phyloP scores from a whole-genome alignment of 2,797 vertebrate genomes.

The Perodicticus potto region DNA sequence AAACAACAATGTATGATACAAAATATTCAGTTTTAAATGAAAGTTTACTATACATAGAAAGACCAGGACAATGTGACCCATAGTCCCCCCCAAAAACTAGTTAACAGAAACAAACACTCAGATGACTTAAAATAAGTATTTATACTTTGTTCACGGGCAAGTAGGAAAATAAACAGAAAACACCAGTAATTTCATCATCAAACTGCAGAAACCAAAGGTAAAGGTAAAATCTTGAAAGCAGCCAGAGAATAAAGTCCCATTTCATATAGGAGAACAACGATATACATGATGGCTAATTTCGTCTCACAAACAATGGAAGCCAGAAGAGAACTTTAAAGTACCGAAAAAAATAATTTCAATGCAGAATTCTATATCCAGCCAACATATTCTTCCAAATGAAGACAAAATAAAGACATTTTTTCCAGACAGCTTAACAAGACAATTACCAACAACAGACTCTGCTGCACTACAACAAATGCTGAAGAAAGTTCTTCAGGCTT shows the following conservation, averaged over 20 bases:
- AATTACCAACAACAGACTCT: not conserved
- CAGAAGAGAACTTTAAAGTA: not conserved
- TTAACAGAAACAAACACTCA: not conserved
- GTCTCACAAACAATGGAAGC: not conserved
- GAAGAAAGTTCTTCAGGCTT: not conserved
- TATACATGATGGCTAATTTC: not conserved
- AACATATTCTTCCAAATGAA: not conserved
- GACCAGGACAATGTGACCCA: not conserved
- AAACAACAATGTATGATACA: not conserved
- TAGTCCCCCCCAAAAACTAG: not conserved
- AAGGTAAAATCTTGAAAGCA: not conserved
- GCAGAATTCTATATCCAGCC: not conserved
- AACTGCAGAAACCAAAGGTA: not conserved
- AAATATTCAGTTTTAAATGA: not conserved
- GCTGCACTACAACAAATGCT: not conserved
- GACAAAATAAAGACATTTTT: not conserved
- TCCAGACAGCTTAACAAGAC: not conserved
- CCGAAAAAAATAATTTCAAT: not conserved
- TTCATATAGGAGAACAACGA: not conserved
- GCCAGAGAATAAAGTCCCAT: not conserved
- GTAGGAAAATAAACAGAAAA: not conserved
- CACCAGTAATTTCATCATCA: not conserved
- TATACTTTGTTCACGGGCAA: not conserved
- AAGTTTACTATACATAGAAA: not conserved
- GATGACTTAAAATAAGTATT: not conserved